Conservation (phyloP, 2,888 invertebrate species). For the Drosophila infuscata region DNA sequence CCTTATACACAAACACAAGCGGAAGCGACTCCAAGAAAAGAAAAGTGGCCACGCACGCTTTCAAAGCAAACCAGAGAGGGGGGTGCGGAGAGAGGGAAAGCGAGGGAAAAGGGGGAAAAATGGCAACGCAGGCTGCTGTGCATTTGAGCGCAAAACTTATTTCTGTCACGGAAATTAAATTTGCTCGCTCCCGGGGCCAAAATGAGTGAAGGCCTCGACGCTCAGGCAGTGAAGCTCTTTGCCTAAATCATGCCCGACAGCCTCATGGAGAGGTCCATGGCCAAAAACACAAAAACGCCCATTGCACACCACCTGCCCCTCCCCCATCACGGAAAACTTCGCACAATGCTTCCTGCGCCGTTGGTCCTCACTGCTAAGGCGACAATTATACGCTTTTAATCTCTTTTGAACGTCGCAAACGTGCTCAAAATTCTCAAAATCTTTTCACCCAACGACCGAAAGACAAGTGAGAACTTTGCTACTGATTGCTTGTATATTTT, state of each 20-base stretch:
- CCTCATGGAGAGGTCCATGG: slow-evolving; percentile 27
- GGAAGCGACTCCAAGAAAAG: slow-evolving; percentile 18
- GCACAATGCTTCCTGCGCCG: slow-evolving; percentile 37
- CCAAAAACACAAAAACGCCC: slow-evolving; percentile 24
- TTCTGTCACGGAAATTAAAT: slow-evolving; percentile 81
- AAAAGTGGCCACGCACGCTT: slow-evolving; percentile 73
- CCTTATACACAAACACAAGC: slow-evolving; percentile 12
- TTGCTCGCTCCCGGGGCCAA: slow-evolving; percentile 71
- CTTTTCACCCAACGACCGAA: slow-evolving; percentile 44
- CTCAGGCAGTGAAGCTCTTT: slow-evolving; percentile 50
- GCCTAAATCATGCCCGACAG: slow-evolving; percentile 81
- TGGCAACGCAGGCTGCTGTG: slow-evolving; percentile 53
- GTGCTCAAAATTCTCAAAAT: slow-evolving; percentile 80
- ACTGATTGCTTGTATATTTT: slow-evolving; percentile 28
- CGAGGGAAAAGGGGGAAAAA: not conserved
- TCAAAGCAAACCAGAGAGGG: slow-evolving; percentile 7
- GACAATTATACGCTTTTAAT: slow-evolving; percentile 81
- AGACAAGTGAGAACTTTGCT: slow-evolving; percentile 49
- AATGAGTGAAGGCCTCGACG: slow-evolving; percentile 63
- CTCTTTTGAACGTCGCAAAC: slow-evolving; percentile 81
- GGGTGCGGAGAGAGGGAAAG: not conserved
- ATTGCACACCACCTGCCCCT: not conserved
- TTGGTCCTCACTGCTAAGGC: slow-evolving; percentile 64
- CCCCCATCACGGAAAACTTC: slow-evolving; percentile 57
- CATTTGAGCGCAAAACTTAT: slow-evolving; percentile 81